Base-by-base conservation (phyloP, 35 echinoderm and acorn worm genomes). In the Holothuria glaberrima region DNA sequence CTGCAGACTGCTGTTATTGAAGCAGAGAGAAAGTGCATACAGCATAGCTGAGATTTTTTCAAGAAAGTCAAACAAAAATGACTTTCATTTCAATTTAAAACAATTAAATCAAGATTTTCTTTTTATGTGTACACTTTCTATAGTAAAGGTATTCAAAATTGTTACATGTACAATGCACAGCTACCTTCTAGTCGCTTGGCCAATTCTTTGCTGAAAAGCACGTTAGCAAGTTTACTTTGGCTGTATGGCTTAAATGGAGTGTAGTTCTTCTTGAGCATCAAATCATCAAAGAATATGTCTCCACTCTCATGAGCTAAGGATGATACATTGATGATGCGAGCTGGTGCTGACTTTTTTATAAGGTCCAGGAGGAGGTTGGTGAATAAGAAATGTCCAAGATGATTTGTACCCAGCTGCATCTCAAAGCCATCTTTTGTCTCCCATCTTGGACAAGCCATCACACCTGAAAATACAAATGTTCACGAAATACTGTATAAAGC, bases 291-390 rank as follows among this genome's bases (percentile, higher is more conserved):
- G 60, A 88, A 20, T n/a, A 94, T 91, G 18, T 91, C 59, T 6
- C 82, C 82, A 30, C 9, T 58, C 30, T 41, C 59, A 33, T 94
- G 93, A 19, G 83, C 89, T 10, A 66, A 13, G 22, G 93, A 94
- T 17, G 95, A 94, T 9, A 97, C 89, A 52, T 92, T 97, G 77
- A 94, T 59, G 46, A 97, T 94, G 20, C 95, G 89, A 32, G 88
- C 80, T 35, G 95, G 92, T 21, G 89, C 20, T 1, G 95, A 97
- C 26, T 90, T 81, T 52, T 94, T 97, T 71, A 97, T 14, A 50
- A 97, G 86, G 34, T 97, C 95, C 34, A 94, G 77, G 10, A 97
- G 89, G 85, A 97, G 92, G 70, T 94, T 92, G 68, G 95, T 97
- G 35, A 97, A 65, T 29, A 94, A 90, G 59, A 97, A 97, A 45